phyloP scores from a whole-genome alignment of 2,113 vertebrate species.

The Geococcyx californianus region DNA sequence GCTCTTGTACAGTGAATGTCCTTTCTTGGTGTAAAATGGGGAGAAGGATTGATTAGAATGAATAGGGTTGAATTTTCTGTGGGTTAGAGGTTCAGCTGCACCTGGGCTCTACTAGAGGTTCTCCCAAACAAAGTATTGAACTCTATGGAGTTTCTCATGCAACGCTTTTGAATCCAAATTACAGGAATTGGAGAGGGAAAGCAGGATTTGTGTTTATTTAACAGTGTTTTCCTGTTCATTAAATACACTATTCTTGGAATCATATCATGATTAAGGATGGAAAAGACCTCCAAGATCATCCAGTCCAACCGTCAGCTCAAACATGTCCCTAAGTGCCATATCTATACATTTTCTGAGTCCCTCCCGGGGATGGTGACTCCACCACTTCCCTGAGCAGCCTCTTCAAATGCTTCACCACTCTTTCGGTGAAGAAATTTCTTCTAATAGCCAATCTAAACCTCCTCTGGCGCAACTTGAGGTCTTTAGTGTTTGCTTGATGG shows the following conservation, averaged over 20 bases:
- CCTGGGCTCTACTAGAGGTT: background rate
- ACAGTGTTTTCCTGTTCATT: background rate
- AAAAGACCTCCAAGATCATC: no score
- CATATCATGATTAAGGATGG: no score
- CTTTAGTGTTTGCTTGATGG: background rate
- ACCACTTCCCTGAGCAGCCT: no score
- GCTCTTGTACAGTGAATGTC: background rate
- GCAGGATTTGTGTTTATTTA: background rate
- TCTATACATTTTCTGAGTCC: no score
- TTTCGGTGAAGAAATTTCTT: no score
- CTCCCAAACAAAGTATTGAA: background rate
- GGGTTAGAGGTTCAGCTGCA: background rate
- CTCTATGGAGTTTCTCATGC: background rate
- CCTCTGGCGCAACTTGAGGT: no score
- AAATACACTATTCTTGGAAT: background rate
- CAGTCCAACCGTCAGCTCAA: no score
- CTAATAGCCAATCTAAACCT: no score
- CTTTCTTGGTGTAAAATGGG: background rate
- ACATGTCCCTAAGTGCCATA: no score
- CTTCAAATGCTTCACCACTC: no score
- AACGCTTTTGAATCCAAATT: background rate
- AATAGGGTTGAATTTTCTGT: background rate
- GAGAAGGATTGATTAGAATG: background rate
- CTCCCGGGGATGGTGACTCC: no score
- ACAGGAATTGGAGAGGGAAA: background rate